Evolutionary conservation across 53 echinoderm and acorn worm species (phyloP), one percentile per base, ranked within the genome.

Genomic region (Patiria pectinifera): DNA sequence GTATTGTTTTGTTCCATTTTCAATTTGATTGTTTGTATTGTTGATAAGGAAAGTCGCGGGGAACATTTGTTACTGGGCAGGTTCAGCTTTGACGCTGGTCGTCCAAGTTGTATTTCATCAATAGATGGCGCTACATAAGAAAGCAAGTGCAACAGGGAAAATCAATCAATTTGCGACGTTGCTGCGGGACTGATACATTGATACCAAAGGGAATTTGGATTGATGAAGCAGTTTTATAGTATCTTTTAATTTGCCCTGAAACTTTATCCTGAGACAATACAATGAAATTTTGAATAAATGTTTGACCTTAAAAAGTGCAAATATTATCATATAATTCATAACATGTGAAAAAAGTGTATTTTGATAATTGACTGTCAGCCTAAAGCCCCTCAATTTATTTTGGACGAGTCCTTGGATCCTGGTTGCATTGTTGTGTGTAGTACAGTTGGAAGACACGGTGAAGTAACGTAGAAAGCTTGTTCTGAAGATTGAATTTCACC

Each of bases 381-480:
- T 10, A 23, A 10, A 24, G 1, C 15, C 77, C 89, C 21, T 3
- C 8, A 3, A 60, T 45, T 60, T 46, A 1, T 66, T 66, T 66
- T 90, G 69, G 53, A 90, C 82, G 90, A 90, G 90, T 80, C 90
- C 90, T 81, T 81, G 90, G 90, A 81, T 81, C 53, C 87, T 43
- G 49, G 61, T 49, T 82, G 82, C n/a, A 26, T 8, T 44, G 10
- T 62, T 85, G 80, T 79, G 79, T 89, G 49, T 45, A 62, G 44
- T 26, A 23, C 0, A 10, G 26, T 63, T 23, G 3, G 74, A 18
- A 5, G 4, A 61, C 43, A 11, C 16, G 13, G 10, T 24, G 25
- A 24, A 5, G 14, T 23, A 19, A 71, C 25, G n/a, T 11, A 6
- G 4, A 11, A 13, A 46, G 22, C 43, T 87, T 13, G 2, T 76